Conservation (phyloP, 2,888 invertebrate genomes). For the Dendrolimus houi region DNA sequence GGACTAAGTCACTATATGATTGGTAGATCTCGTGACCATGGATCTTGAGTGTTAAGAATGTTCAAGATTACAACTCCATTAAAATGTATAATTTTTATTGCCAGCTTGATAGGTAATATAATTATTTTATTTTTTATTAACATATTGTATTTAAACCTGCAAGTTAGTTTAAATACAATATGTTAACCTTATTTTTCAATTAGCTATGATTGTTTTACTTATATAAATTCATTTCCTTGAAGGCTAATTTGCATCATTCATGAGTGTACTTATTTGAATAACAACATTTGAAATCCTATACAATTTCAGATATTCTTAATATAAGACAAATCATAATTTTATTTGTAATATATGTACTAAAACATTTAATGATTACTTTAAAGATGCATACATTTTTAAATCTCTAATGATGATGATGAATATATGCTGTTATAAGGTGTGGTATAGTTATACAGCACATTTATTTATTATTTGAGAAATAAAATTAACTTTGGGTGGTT, state of each 20-base stretch:
- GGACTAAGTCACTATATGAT: slow-evolving; percentile 15
- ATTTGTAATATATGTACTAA: too few species aligned
- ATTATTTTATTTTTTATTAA: slow-evolving; percentile 18
- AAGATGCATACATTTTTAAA: too few species aligned
- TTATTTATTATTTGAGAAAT: too few species aligned
- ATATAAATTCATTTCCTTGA: slow-evolving; percentile 49
- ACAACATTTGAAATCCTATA: too few species aligned
- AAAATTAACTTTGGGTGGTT: too few species aligned
- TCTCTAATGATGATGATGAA: too few species aligned
- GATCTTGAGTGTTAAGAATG: slow-evolving; percentile 21
- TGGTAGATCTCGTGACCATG: slow-evolving; percentile 40
- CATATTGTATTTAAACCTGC: too few species aligned
- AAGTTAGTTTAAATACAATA: slow-evolving; percentile 23
- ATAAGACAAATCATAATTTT: too few species aligned
- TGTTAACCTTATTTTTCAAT: slow-evolving; percentile 29
- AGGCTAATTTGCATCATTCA: slow-evolving; percentile 51
- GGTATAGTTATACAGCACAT: too few species aligned
- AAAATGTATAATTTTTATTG: slow-evolving; percentile 56
- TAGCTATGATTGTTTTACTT: slow-evolving; percentile 23
- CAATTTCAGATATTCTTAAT: too few species aligned
- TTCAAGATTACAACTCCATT: slow-evolving; percentile 34
- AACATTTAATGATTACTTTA: too few species aligned
- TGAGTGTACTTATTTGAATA: slow-evolving; percentile 40
- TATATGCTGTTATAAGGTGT: too few species aligned
- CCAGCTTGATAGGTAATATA: slow-evolving; percentile 30